Evolutionary conservation across 2,113 vertebrate species (phyloP), one percentile per base, ranked within the genome.

Genomic region (Pseudorhombus dupliciocellatus): DNA sequence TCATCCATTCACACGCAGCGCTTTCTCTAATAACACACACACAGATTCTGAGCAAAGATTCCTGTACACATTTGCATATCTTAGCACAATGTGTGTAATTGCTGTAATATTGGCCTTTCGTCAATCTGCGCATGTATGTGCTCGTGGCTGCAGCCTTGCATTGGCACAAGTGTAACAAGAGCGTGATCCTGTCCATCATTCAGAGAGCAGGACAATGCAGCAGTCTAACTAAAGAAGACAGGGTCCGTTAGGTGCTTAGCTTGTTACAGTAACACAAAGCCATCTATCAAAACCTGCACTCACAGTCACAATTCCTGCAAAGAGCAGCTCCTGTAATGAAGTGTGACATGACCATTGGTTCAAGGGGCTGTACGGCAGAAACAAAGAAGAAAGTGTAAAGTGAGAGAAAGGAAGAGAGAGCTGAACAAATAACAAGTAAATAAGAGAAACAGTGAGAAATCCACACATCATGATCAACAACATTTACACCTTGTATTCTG

Each of bases 271-370:
- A 72, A 79, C 53, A 75, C 77, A 66, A 75, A 81, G 75, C 50
- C 62, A 79, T 89, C 84, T 63, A 79, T 89, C 84, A 72, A 79
- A 71, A 73, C 53, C 66, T n/a, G 15, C 52, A 59, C 60, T 67
- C 18, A 34, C 70, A 76, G 73, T 88, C 88, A 85, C 65, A 55
- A 50, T 15, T 57, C 55, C 59, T 60, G 50, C 61, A 74, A 75
- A 79, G 88, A 83, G 70, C 63, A 54, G 83, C 73, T 73, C 60
- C 58, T 63, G 55, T 88, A 90, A 89, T 88, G 80, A 87, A 86
- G 69, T 70, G 77, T 57, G 69, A 55, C 62, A 70, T 28, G 73
- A 15, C 77, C 48, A 52, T 25, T 15, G 31, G 70, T 83, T 77
- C 10, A 63, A 52, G 15, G 44, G 70, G 69, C 34, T 37, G 34